phyloP scores from a whole-genome alignment of 2,113 vertebrate species.

The Tychaedon coryphoeus region DNA sequence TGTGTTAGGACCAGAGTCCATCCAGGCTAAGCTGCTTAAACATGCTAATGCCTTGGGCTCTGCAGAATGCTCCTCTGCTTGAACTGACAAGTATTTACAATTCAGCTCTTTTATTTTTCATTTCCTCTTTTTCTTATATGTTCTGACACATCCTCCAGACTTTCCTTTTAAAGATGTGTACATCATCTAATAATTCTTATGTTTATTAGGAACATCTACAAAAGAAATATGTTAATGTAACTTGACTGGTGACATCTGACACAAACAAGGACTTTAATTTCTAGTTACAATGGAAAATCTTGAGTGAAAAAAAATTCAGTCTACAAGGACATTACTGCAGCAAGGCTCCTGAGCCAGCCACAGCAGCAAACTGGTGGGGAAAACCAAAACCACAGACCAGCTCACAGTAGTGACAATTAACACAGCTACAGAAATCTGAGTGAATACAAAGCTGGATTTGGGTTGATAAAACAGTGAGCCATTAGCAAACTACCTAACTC shows the following conservation, averaged over 20 bases:
- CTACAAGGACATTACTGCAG: not conserved
- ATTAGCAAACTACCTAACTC: not conserved
- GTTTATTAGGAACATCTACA: not conserved
- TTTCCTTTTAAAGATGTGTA: not conserved
- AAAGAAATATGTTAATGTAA: not conserved
- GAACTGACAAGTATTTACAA: constrained; percentile 2
- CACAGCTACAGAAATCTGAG: not conserved
- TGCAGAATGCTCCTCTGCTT: constrained; percentile 15
- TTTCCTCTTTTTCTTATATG: not conserved
- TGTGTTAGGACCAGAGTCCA: constrained; percentile 1
- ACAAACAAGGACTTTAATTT: not conserved
- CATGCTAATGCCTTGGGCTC: constrained; percentile 13
- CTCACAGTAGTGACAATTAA: not conserved
- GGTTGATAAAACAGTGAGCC: not conserved
- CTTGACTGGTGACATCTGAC: not conserved
- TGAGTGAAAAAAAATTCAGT: not conserved
- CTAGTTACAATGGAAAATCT: not conserved
- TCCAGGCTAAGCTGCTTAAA: constrained; percentile 59
- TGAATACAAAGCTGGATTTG: not conserved
- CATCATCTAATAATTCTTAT: not conserved
- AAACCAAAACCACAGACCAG: not conserved
- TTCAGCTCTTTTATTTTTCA: not conserved
- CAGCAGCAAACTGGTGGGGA: not conserved
- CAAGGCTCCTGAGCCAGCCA: rapidly evolving
- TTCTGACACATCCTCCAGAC: not conserved